These are phyloP conservation scores for Apis florea DNA, from an alignment of 1,140 invertebrate species.

Conservation along the genomic window DNA sequence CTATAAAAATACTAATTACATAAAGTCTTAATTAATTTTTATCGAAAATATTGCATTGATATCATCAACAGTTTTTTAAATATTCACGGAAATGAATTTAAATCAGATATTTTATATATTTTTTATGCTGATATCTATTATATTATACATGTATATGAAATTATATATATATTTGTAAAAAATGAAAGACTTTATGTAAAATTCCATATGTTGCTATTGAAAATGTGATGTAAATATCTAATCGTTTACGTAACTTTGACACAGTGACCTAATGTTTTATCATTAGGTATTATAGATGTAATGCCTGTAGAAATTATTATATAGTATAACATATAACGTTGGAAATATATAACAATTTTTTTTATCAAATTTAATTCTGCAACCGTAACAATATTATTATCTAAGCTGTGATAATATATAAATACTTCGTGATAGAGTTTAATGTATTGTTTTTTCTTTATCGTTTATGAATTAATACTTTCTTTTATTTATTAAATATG, in stretches of 20 bases:
- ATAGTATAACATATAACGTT: not conserved
- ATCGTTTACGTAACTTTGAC: conserved; percentile 21
- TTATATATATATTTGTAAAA: not conserved
- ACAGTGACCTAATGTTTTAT: conserved; percentile 15
- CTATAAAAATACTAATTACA: too few relatives aligned
- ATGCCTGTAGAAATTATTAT: not conserved
- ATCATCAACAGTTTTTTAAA: too few relatives aligned
- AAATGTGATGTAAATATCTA: conserved; percentile 15
- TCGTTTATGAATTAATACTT: too few relatives aligned
- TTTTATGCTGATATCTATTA: too few relatives aligned
- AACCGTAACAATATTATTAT: not conserved
- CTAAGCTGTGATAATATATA: not conserved
- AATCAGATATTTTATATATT: too few relatives aligned
- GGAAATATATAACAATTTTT: not conserved
- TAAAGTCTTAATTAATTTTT: too few relatives aligned
- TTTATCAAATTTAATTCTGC: not conserved
- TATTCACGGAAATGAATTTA: too few relatives aligned
- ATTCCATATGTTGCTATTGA: not conserved
- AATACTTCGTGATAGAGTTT: not conserved
- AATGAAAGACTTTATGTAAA: not conserved
- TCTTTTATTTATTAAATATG: too few relatives aligned
- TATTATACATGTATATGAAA: not conserved
- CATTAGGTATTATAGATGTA: not conserved
- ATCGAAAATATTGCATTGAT: too few relatives aligned
- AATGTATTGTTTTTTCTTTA: not conserved